phyloP scores from a whole-genome alignment of 2,113 vertebrate species.

The Sardina pilchardus region DNA sequence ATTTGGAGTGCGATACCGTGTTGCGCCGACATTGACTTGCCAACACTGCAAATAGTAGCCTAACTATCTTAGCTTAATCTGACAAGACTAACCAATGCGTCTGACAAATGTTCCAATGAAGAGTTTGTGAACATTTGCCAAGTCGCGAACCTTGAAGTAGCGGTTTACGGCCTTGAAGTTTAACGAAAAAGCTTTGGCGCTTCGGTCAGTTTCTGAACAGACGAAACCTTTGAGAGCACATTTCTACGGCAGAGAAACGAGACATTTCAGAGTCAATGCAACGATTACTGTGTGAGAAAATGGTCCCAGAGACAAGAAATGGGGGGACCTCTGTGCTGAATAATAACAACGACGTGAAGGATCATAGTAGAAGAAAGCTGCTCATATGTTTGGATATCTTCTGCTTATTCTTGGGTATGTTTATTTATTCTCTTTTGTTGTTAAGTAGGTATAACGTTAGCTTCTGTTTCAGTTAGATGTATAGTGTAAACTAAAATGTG shows the following conservation, averaged over 20 bases:
- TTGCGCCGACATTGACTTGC: not conserved
- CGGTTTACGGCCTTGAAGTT: not conserved
- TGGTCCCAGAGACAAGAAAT: conserved; percentile 86
- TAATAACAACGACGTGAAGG: conserved; percentile 77
- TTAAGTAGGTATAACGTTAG: too few species aligned
- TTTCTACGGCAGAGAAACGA: not conserved
- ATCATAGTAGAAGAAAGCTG: conserved; percentile 82
- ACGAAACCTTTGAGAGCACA: not conserved
- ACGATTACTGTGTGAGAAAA: conserved; percentile 95
- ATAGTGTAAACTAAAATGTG: too few species aligned
- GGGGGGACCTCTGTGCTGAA: conserved; percentile 80
- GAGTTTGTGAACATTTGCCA: not conserved
- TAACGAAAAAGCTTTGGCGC: not conserved
- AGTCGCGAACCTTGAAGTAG: not conserved
- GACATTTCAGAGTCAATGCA: conserved; percentile 75
- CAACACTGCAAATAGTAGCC: not conserved
- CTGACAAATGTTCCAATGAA: not conserved
- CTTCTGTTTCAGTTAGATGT: too few species aligned
- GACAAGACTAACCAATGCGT: not conserved
- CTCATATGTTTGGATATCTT: conserved; percentile 88
- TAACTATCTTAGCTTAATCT: not conserved
- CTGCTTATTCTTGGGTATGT: conserved; percentile 90
- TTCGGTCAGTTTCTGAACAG: not conserved
- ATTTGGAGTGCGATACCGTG: not conserved
- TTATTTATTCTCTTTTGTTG: conserved; percentile 17